Base-by-base conservation (phyloP, 2,888 invertebrate species). In the Erebia ligea region DNA sequence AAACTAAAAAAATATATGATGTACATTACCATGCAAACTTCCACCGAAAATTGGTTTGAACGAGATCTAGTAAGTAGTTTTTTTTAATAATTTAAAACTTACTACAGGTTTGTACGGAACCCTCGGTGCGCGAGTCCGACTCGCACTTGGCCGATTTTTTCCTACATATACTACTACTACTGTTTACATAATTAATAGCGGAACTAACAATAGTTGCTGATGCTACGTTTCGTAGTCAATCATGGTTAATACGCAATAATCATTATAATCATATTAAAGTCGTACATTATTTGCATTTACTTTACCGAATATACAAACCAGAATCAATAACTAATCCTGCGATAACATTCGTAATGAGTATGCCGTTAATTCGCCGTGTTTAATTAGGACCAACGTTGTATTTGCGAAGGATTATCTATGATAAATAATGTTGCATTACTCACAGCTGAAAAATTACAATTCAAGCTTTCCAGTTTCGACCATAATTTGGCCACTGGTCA, bases 281-380 rank as follows among this genome's bases (percentile, higher is more conserved):
- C 19, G 2, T 56, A 17, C 21, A 21, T 21, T 17, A 17, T 13
- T 21, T 21, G 21, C 21, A 56, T 21, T 21, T 19, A 61, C 19
- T 19, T 61, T 15, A 48, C 13, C 3, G 9, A 48, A 62, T 62
- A 62, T 48, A 62, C 62, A 48, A 45, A 48, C 48, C 62, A 45
- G 17, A 45, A 61, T 62, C 62, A 45, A 48, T 62, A 48, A 48
- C 48, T 62, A 62, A 48, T 48, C 45, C 45, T 48, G 13, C 25
- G 19, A 61, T 61, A 61, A 45, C 45, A 61, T 45, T 45, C 21
- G 48, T 48, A 62, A 62, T 45, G 15, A 48, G 15, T 17, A 21
- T 48, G 2, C 8, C 13, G 61, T 13, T 45, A 45, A 61, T 17
- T 17, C 45, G 19, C 10, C 45, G 13, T 61, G 19, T 42, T 19